Evolutionary conservation across 2,888 invertebrate species (phyloP).

Genomic region (Agriopis leucophaearia): DNA sequence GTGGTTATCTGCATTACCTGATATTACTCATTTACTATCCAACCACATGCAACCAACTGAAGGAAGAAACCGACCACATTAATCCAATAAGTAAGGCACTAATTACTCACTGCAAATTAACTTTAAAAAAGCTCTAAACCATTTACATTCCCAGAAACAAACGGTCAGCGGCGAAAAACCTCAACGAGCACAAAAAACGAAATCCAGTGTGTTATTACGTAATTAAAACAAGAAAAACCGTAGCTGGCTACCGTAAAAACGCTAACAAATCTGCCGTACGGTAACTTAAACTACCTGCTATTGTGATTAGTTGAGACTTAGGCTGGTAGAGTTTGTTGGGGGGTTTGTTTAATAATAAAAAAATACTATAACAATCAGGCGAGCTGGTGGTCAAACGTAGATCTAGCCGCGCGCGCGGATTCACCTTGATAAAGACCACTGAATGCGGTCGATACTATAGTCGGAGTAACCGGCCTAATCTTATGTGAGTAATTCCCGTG

Average conservation of each 20-base stretch:
- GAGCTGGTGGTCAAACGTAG: no score
- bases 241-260: constrained; percentile 62
- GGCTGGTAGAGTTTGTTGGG: constrained; percentile 8
- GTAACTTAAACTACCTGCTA: constrained; percentile 75
- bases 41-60: neutral
- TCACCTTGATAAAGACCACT: no score
- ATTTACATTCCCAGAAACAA: constrained; percentile 29
- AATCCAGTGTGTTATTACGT: constrained; percentile 66
- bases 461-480: no score
- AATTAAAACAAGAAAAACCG: constrained; percentile 69
- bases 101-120: constrained; percentile 28
- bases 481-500: no score
- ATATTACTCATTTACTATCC: neutral
- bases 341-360: no score
- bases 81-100: constrained; percentile 16
- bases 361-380: no score
- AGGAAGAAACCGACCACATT: constrained; percentile 3
- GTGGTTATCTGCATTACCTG: neutral
- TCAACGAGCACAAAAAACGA: constrained; percentile 35
- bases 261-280: constrained; percentile 76
- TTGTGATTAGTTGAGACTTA: constrained; percentile 68
- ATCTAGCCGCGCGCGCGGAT: no score
- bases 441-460: no score
- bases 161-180: constrained; percentile 27
- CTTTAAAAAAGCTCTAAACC: constrained; percentile 20